Evolutionary conservation across 2,888 invertebrate species (phyloP), one percentile per base, ranked within the genome.

Genomic region (Ormyrus thymus): DNA sequence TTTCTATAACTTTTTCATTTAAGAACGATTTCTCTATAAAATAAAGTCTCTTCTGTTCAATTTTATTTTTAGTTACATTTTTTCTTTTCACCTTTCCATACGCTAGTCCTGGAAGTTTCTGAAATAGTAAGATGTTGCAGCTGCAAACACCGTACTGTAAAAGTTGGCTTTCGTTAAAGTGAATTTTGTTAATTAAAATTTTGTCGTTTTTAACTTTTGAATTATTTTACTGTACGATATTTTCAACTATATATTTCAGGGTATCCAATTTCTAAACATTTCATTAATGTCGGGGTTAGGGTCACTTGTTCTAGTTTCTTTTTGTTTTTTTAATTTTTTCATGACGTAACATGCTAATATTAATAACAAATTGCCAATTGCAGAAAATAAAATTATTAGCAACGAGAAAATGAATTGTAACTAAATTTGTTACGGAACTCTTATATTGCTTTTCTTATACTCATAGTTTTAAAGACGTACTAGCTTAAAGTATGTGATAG

Each of bases 51-150:
- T 64, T 59, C 48, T 13, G 11, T 55, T 50, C 29, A 29, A 15
- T 45, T 55, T 48, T 29, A 29, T 29, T 65, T 70, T 10, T 9
- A 1, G 45, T 53, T 61, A 58, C 43, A 56, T 15, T 68, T 69
- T 71, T 71, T 65, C 8, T 66, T 66, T 55, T 73, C 77, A 61
- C 61, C 73, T 72, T 75, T 71, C 68, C 61, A 10, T 61, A 70
- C 59, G 58, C 10, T 45, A 81, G 43, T 68, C 79, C 79, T 81
- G 82, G 77, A 80, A 74, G 81, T 58, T 79, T 81, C 81, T 83
- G 82, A 82, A 82, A 83, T 83, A 73, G 75, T 81, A 76, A 81
- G 15, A 58, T 7, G 29, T 7, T 58, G n/a, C 13, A 59, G 46
- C 53, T 5, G 29, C 11, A 70, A 74, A 59, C 64, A 65, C 46